phyloP scores from a whole-genome alignment of 92 coral and sea anemone genomes.

The Anthopleura xanthogrammica region DNA sequence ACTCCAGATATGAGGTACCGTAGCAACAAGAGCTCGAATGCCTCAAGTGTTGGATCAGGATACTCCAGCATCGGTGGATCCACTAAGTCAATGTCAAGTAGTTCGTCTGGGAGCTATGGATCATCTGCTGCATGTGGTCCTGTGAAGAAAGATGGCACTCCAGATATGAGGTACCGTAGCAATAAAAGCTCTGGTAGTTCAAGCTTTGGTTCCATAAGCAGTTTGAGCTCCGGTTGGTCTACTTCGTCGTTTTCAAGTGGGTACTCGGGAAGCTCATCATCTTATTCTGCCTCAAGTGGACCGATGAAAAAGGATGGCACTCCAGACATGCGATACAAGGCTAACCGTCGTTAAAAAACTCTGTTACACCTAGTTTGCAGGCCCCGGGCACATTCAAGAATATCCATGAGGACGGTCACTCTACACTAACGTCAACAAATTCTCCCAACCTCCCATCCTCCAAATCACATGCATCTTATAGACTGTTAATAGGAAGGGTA shows the following conservation, averaged over 20 bases:
- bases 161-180: slow-evolving; percentile 31
- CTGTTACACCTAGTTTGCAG: neutral
- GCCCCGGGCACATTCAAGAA: no score
- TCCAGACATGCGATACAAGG: slow-evolving; percentile 53
- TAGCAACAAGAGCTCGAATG: neutral
- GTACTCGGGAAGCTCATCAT: neutral
- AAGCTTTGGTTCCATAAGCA: neutral
- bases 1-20: slow-evolving; percentile 64
- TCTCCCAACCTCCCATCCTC: no score
- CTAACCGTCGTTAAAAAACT: neutral
- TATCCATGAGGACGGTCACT: no score
- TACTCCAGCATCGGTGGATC: neutral
- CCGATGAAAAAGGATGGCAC: slow-evolving; percentile 52
- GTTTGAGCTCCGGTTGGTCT: neutral
- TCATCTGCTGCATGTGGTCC: no score
- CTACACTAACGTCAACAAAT: no score
- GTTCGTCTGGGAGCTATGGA: no score
- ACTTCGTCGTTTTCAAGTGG: neutral
- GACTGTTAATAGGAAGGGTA: no score
- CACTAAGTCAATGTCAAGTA: neutral
- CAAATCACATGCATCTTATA: no score
- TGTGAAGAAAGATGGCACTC: neutral
- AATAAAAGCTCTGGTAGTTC: neutral
- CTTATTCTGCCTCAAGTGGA: neutral
- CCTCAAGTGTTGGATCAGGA: neutral